Conservation (phyloP, 2,888 invertebrate species). For the Apantesis nais region DNA sequence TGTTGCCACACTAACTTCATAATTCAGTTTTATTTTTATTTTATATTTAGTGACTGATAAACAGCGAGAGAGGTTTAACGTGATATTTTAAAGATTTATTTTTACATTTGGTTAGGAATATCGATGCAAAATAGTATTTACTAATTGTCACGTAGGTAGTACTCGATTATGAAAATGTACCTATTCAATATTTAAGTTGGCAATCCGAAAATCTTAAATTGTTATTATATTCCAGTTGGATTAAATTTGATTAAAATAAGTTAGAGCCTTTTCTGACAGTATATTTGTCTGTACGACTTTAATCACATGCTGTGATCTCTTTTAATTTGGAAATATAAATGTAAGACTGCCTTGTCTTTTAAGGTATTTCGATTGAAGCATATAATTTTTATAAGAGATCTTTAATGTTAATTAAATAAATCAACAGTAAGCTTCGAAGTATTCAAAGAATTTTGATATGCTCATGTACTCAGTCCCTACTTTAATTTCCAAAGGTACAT, state of each 20-base stretch:
- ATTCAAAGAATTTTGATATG: background rate
- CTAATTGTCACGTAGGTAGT: background rate
- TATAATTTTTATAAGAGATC: no score
- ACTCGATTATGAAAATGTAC: background rate
- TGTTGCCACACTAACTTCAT: background rate
- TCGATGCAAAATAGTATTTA: background rate
- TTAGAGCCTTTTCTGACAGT: no score
- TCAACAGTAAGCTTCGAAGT: background rate
- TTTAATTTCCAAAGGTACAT: slow-evolving; percentile 66
- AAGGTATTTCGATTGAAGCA: no score
- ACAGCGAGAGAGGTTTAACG: background rate
- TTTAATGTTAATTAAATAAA: no score
- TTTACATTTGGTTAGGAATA: background rate
- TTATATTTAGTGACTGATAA: background rate
- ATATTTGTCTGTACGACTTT: no score
- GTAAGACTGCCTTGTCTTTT: no score
- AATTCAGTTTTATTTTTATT: background rate
- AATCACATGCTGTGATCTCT: no score
- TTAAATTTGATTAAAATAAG: no score
- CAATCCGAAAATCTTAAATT: no score
- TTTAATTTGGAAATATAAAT: no score
- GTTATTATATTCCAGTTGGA: no score
- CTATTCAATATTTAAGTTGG: no score
- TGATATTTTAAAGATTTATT: background rate
- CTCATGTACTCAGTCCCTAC: slow-evolving; percentile 60